Conservation (phyloP, 1,140 invertebrate genomes). For the Mycetomoellerius zeteki region DNA sequence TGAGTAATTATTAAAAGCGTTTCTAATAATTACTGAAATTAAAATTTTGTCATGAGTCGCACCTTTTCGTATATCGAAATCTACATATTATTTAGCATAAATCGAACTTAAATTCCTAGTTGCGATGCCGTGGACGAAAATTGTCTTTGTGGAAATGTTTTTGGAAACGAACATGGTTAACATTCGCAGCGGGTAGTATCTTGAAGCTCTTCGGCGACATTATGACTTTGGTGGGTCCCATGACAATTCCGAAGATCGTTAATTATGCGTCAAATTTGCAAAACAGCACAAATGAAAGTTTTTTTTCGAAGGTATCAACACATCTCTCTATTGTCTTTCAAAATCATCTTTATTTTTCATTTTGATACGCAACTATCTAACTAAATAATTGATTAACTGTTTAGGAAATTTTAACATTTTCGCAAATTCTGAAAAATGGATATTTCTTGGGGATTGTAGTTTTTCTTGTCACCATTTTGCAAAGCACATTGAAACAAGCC, state of each 20-base stretch:
- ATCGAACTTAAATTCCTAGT: background rate
- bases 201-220: conserved; percentile 93
- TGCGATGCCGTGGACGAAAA: conserved; percentile 64
- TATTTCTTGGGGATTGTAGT: conserved; percentile 92
- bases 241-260: conserved; percentile 92
- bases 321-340: background rate
- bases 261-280: conserved; percentile 87
- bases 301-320: conserved; percentile 33
- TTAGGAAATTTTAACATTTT: conserved; percentile 74
- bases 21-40: background rate
- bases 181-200: conserved; percentile 91
- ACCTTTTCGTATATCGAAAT: too few relatives aligned
- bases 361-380: background rate
- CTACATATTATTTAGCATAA: background rate
- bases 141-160: conserved; percentile 90
- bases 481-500: conserved; percentile 94
- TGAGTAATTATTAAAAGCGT: too few relatives aligned
- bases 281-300: conserved; percentile 59
- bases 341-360: background rate
- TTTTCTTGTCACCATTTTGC: conserved; percentile 91
- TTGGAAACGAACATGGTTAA: conserved; percentile 90
- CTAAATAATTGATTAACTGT: conserved; percentile 6
- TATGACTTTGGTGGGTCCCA: conserved; percentile 91
- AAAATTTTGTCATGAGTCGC: background rate
- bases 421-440: conserved; percentile 91